phyloP scores from a whole-genome alignment of 2,888 invertebrate genomes.

The Fabriciana adippe region DNA sequence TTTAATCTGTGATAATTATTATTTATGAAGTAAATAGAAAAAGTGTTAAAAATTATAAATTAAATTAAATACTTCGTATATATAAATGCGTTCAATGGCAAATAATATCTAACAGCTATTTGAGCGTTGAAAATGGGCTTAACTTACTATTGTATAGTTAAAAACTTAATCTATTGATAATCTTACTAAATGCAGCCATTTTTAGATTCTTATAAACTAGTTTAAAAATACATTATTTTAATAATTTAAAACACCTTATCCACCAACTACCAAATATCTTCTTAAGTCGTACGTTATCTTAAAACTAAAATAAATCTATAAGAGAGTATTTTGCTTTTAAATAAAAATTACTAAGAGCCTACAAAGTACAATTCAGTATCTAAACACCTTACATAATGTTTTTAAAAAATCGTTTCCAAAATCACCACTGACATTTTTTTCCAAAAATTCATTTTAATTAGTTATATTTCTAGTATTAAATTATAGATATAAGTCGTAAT shows the following conservation, averaged over 20 bases:
- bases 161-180: slow-evolving; percentile 3
- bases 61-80: slow-evolving; percentile 8
- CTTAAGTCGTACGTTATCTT: too few species aligned
- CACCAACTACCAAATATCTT: not conserved
- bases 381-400: too few species aligned
- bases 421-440: not conserved
- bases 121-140: slow-evolving; percentile 32
- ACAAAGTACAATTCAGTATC: too few species aligned
- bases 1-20: not conserved
- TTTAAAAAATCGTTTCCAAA: too few species aligned
- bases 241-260: not conserved
- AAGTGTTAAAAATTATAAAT: too few species aligned
- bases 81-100: slow-evolving; percentile 29
- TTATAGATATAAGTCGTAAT: slow-evolving; percentile 78
- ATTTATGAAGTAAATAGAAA: not conserved
- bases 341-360: too few species aligned
- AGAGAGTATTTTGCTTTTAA: too few species aligned
- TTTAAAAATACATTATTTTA: slow-evolving; percentile 1
- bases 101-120: slow-evolving; percentile 24
- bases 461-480: slow-evolving; percentile 23
- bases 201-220: slow-evolving; percentile 1
- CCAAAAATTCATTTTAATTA: not conserved
- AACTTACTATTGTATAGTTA: slow-evolving; percentile 9
- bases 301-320: too few species aligned
- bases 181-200: slow-evolving; percentile 33